These are phyloP conservation scores for Nematolebias whitei DNA, from an alignment of 2,113 vertebrate species.

Conservation along the genomic window DNA sequence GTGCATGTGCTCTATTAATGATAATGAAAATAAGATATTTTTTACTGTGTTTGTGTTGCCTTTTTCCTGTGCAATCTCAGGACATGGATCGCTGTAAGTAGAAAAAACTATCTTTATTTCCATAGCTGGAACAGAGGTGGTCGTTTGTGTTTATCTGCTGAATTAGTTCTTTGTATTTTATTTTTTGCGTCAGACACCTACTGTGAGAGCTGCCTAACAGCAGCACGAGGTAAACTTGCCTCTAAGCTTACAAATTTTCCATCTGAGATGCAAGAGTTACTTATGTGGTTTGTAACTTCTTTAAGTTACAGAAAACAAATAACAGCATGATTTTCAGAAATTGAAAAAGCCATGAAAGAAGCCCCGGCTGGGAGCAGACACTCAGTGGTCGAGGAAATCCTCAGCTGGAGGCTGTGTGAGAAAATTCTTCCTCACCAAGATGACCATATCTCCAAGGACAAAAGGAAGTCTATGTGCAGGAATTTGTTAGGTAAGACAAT, in stretches of 20 bases:
- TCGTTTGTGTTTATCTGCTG: conserved; percentile 4
- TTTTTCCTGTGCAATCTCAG: conserved; percentile 39
- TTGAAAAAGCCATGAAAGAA: conserved; percentile 55
- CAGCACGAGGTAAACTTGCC: conserved; percentile 52
- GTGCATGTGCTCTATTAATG: not conserved
- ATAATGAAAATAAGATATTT: conserved; percentile 50
- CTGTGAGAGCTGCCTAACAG: conserved; percentile 72
- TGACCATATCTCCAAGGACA: conserved; percentile 20
- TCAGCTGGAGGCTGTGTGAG: conserved; percentile 52
- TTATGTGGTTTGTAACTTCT: not conserved
- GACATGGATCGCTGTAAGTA: conserved; percentile 65
- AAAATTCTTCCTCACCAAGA: conserved; percentile 39
- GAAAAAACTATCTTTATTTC: not conserved
- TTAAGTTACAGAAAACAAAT: conserved; percentile 1
- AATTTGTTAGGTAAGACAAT: conserved; percentile 59
- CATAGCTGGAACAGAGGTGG: not conserved
- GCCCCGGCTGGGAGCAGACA: conserved; percentile 35
- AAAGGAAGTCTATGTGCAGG: conserved; percentile 55
- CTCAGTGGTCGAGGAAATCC: conserved; percentile 40
- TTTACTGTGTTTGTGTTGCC: conserved; percentile 31
- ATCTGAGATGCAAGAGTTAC: not conserved
- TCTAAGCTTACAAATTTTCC: not conserved
- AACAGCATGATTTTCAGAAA: conserved; percentile 45
- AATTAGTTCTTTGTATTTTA: conserved; percentile 11
- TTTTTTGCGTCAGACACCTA: conserved; percentile 56